Evolutionary conservation across 2,797 vertebrate genomes (phyloP).

Genomic region (Rhyacichthys aspro): DNA sequence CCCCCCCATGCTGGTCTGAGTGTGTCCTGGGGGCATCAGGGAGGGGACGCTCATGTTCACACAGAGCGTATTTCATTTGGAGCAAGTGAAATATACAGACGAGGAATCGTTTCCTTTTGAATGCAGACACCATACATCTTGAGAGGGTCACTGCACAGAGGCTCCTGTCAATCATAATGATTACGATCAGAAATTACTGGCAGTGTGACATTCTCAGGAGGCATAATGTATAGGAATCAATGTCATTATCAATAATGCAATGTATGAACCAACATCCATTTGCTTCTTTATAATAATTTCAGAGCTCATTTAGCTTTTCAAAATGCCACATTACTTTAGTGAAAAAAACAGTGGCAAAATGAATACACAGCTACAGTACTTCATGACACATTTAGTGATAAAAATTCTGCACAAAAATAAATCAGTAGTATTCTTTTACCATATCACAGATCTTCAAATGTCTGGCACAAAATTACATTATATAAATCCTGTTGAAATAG

Average conservation of each 20-base stretch:
- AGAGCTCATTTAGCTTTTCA: background rate
- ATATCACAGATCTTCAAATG: too few species aligned
- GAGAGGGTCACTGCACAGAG: constrained; percentile 37
- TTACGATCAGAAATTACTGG: constrained; percentile 52
- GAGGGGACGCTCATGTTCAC: constrained; percentile 49
- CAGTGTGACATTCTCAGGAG: constrained; percentile 42
- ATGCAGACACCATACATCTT: constrained; percentile 53
- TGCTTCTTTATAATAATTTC: background rate
- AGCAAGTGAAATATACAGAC: constrained; percentile 55
- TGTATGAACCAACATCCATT: too few species aligned
- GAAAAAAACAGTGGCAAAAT: too few species aligned
- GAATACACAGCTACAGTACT: background rate
- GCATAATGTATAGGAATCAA: constrained; percentile 21
- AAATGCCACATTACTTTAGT: background rate
- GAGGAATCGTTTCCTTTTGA: constrained; percentile 61
- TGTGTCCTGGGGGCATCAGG: constrained; percentile 65
- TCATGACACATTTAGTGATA: constrained; percentile 3
- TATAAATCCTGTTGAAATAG: constrained; percentile 61
- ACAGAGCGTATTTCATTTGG: constrained; percentile 56
- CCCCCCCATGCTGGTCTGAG: constrained; percentile 43
- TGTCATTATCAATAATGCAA: too few species aligned
- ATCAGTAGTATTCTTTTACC: too few species aligned
- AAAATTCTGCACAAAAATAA: too few species aligned
- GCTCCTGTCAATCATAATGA: constrained; percentile 32
- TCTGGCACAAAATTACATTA: constrained; percentile 38